phyloP scores from a whole-genome alignment of 2,888 invertebrate species.

The Adineta ricciae region DNA sequence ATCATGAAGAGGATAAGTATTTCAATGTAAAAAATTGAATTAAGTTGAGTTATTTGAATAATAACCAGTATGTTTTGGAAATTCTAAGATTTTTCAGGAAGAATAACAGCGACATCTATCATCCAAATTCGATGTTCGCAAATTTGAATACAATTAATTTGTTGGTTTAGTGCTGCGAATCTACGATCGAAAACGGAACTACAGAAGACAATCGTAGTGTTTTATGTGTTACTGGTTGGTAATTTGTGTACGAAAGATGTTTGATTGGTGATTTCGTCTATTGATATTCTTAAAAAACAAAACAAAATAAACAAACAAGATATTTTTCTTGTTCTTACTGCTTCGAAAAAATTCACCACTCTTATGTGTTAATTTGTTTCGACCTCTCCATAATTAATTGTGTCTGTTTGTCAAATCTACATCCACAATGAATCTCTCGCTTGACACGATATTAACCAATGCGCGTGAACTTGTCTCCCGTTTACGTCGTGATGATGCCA shows the following conservation, averaged over 20 bases:
- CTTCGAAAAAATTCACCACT: not conserved
- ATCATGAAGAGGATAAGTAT: not conserved
- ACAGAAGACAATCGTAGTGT: not conserved
- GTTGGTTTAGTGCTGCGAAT: too few species aligned
- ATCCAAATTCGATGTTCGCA: too few species aligned
- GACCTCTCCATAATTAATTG: not conserved
- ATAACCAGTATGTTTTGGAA: too few species aligned
- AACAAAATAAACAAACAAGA: not conserved
- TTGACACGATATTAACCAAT: not conserved
- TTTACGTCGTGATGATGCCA: slow-evolving; percentile 19
- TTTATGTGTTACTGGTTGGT: not conserved
- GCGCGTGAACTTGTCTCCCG: not conserved
- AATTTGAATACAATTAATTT: too few species aligned
- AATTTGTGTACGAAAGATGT: not conserved
- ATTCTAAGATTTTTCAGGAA: too few species aligned
- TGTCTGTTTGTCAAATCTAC: not conserved
- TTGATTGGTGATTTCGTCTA: not conserved
- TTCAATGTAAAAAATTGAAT: not conserved
- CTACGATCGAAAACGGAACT: not conserved
- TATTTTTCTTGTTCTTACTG: not conserved
- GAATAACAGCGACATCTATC: not conserved
- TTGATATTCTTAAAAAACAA: not conserved
- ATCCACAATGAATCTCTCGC: not conserved
- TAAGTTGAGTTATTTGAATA: not conserved
- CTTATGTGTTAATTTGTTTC: not conserved